Evolutionary conservation across 53 echinoderm and acorn worm species (phyloP).

Genomic region (Temnopleurus reevesii): DNA sequence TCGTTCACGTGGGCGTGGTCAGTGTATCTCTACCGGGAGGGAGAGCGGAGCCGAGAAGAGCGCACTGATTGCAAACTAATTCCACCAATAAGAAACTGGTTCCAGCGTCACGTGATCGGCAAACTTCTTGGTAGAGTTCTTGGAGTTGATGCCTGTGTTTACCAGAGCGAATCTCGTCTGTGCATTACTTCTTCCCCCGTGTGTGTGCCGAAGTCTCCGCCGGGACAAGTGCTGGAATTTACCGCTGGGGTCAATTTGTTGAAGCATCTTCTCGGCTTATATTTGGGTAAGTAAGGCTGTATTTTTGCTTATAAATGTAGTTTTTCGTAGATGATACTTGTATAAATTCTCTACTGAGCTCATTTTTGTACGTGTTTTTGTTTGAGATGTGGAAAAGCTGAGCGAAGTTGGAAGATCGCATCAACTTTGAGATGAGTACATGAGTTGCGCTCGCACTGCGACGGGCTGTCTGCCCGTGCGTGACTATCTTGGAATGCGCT

Average conservation of each 20-base stretch:
- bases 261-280: conserved; percentile 36
- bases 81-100: conserved; percentile 10
- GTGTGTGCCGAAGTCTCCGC: not conserved
- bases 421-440: not conserved
- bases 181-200: not conserved
- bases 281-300: not conserved
- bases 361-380: not conserved
- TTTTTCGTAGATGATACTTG: not conserved
- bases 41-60: conserved; percentile 30
- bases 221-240: conserved; percentile 22
- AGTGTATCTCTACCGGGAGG: not conserved
- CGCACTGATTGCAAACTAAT: conserved; percentile 51
- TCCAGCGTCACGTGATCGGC: conserved; percentile 30
- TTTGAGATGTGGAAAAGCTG: not conserved
- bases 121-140: conserved; percentile 43
- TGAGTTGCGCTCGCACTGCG: not conserved
- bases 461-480: not conserved
- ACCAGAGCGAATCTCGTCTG: not conserved
- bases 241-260: not conserved
- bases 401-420: not conserved
- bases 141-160: not conserved
- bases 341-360: not conserved
- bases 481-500: not conserved
- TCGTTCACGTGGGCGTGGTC: conserved; percentile 34
- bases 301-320: not conserved